Conservation (phyloP, 2,888 invertebrate species). For the Apotomis turbidana region DNA sequence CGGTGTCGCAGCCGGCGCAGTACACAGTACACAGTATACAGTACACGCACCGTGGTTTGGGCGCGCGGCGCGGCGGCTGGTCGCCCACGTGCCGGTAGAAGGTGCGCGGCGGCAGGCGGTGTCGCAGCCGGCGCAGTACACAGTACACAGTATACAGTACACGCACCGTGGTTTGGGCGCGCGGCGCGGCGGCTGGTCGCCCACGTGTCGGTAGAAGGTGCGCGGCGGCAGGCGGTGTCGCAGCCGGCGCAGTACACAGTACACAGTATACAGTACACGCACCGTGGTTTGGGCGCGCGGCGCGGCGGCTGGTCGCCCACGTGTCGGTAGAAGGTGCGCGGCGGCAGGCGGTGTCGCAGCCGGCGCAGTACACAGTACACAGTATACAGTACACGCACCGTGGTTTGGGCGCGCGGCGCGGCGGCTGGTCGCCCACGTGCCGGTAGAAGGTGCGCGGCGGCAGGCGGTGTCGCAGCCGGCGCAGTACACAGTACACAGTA, state of each 20-base stretch:
- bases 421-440: conserved; percentile 74
- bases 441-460: conserved; percentile 79
- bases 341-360: conserved; percentile 78
- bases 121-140: conserved; percentile 73
- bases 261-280: too few species aligned
- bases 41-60: conserved; percentile 64
- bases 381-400: conserved; percentile 55
- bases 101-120: conserved; percentile 76
- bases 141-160: too few species aligned
- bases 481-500: too few species aligned
- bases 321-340: conserved; percentile 77
- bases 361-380: too few species aligned
- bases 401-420: conserved; percentile 63
- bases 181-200: conserved; percentile 69
- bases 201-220: conserved; percentile 78
- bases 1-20: conserved; percentile 75
- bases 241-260: conserved; percentile 69
- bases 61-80: conserved; percentile 64
- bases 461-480: conserved; percentile 74
- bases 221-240: conserved; percentile 78
- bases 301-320: conserved; percentile 73
- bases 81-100: conserved; percentile 78
- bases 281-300: conserved; percentile 68
- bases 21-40: too few species aligned
- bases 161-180: conserved; percentile 65